Percentiles rank a stretch among this genome's conserved stretches.
These are phyloP conservation scores for Anguilla marmorata DNA, from an alignment of 2,797 vertebrate genomes.

Conservation along the genomic window DNA sequence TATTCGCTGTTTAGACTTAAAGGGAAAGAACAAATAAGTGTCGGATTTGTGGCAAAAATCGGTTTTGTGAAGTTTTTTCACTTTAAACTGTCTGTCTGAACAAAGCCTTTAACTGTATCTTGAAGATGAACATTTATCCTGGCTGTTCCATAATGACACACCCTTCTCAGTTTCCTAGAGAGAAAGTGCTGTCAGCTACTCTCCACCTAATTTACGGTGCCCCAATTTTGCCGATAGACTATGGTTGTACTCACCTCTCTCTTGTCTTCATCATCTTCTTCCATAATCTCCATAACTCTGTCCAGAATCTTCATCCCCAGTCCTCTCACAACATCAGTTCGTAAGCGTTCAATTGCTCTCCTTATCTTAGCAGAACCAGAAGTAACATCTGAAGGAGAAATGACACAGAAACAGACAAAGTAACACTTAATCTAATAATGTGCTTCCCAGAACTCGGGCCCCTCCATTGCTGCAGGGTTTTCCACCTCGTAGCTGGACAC, in stretches of 20 bases:
- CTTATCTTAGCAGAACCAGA: conserved; percentile 85
- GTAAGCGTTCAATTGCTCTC: conserved; percentile 85
- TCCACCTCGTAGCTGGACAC: not conserved
- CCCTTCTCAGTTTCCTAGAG: not conserved
- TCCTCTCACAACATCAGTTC: conserved; percentile 87
- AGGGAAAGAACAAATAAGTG: not conserved
- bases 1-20: not conserved
- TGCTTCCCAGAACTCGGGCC: not conserved
- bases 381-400: conserved; percentile 62
- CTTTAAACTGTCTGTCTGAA: not conserved
- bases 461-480: not conserved
- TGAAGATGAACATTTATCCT: not conserved
- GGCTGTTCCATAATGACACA: not conserved
- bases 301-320: conserved; percentile 90
- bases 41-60: not conserved
- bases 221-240: not conserved
- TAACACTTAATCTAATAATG: not conserved
- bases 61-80: not conserved
- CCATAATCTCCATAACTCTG: conserved; percentile 85
- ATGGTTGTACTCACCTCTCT: conserved; percentile 76
- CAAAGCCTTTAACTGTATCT: not conserved
- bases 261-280: conserved; percentile 82
- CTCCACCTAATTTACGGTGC: not conserved
- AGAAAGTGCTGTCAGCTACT: not conserved
- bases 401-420: not conserved